These are phyloP conservation scores for Druceiella hillmani DNA, from an alignment of 2,888 invertebrate genomes.

Conservation along the genomic window DNA sequence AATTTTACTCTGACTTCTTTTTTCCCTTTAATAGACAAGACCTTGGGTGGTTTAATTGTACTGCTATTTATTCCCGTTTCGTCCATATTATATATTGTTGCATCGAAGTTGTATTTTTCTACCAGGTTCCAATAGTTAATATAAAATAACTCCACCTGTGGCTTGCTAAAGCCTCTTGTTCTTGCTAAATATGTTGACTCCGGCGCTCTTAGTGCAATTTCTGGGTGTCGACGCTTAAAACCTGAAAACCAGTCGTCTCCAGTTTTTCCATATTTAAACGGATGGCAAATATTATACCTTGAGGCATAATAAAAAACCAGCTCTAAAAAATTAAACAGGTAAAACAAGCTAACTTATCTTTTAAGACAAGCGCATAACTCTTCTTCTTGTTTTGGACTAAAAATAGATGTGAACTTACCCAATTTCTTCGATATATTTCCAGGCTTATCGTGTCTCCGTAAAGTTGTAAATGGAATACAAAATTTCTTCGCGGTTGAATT, in stretches of 20 bases:
- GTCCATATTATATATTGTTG: constrained; percentile 15
- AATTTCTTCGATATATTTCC: constrained; percentile 11
- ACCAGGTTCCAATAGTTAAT: constrained; percentile 9
- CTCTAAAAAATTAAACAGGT: constrained; percentile 5
- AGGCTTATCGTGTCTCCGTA: constrained; percentile 9
- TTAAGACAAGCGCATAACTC: neutral
- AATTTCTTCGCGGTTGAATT: constrained; percentile 4
- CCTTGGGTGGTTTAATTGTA: constrained; percentile 18
- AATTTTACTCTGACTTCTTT: constrained; percentile 25
- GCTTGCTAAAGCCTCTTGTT: constrained; percentile 17
- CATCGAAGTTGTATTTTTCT: constrained; percentile 12
- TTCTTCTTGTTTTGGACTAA: neutral
- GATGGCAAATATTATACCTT: constrained; percentile 18
- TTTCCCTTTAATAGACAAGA: constrained; percentile 21
- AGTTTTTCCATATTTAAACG: constrained; percentile 20
- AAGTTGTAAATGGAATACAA: constrained; percentile 7
- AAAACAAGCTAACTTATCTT: constrained; percentile 7
- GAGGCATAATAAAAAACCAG: constrained; percentile 12
- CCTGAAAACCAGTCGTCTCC: constrained; percentile 20
- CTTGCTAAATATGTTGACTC: constrained; percentile 19
- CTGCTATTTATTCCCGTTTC: constrained; percentile 17
- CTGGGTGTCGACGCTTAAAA: constrained; percentile 17
- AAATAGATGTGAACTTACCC: constrained; percentile 7
- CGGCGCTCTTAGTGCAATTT: constrained; percentile 17
- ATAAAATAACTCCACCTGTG: constrained; percentile 17